Evolutionary conservation across 2,797 vertebrate genomes (phyloP), one percentile per base, ranked within the genome.

Genomic region (Holocentrus rufus): DNA sequence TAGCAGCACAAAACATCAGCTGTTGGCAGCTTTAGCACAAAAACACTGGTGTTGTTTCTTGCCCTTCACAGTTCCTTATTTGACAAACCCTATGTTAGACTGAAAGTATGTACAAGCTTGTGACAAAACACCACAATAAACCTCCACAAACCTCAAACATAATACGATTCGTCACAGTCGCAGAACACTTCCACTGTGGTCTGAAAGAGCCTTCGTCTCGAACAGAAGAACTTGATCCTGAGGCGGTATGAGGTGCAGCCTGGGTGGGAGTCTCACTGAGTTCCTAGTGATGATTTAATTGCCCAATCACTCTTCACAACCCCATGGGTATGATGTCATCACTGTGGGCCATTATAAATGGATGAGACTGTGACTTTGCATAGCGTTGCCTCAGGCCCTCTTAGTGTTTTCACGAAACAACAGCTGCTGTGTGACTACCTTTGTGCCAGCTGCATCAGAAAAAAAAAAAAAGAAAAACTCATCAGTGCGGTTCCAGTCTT

Each of bases 301-400:
- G 31, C 56, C 66, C 56, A 52, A 39, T 88, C 78, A 63, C 42
- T 86, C 75, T 11, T 81, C 80, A 55, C 66, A 54, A 30, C 71
- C 71, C 55, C 62, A 27, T 53, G 65, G 67, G 31, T 62, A 31
- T 91, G 87, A 92, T 84, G 86, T 89, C 88, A 89, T 83, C 77
- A 69, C 69, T 18, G 65, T 66, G 56, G 81, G 50, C 61, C 82
- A 69, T 86, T 79, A 80, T 39, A 74, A 81, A 90, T 81, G 74
- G 79, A 81, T 72, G 81, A 86, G 77, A 7, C 61, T 57, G 83
- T 81, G 85, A 80, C 75, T 81, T 76, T 69, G 58, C 71, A 18
- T 11, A 4, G 47, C 18, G 64, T 62, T 60, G 39, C 69, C 73
- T 63, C 17, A n/a, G 71, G 65, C 65, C 42, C 39, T 83, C 68